phyloP scores from a whole-genome alignment of 2,888 invertebrate species.

The Blastobasis adustella region DNA sequence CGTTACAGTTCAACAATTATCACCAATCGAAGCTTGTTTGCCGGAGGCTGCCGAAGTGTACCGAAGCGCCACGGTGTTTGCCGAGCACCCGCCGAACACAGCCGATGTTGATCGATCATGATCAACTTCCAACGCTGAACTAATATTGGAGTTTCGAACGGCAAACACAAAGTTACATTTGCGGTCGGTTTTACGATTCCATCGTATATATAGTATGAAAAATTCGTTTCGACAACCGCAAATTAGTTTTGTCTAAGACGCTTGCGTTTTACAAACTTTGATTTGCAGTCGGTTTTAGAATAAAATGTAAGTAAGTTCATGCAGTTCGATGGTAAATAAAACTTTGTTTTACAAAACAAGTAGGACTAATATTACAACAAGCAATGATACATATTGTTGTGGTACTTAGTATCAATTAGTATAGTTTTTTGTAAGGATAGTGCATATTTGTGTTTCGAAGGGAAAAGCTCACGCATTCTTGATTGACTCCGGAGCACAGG shows the following conservation, averaged over 20 bases:
- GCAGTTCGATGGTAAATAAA: not conserved
- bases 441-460: not conserved
- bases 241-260: not conserved
- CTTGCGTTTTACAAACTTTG: not conserved
- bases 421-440: not conserved
- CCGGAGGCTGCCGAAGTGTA: slow-evolving; percentile 1
- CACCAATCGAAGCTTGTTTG: slow-evolving; percentile 18
- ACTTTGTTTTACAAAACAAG: not conserved
- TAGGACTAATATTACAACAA: not conserved
- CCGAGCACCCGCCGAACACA: not conserved
- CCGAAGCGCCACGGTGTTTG: not conserved
- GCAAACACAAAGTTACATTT: not conserved
- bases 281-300: not conserved
- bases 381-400: not conserved
- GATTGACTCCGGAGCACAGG: not conserved
- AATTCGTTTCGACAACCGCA: not conserved
- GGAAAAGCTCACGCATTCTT: not conserved
- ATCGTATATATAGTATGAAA: not conserved
- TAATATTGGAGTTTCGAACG: slow-evolving; percentile 1
- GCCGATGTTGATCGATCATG: slow-evolving; percentile 4
- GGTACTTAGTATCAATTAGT: not conserved
- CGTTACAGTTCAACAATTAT: slow-evolving; percentile 31
- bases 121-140: slow-evolving; percentile 3
- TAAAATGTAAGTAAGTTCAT: not conserved
- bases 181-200: not conserved